phyloP scores from a whole-genome alignment of 2,113 vertebrate genomes.

The Pteropus alecto region DNA sequence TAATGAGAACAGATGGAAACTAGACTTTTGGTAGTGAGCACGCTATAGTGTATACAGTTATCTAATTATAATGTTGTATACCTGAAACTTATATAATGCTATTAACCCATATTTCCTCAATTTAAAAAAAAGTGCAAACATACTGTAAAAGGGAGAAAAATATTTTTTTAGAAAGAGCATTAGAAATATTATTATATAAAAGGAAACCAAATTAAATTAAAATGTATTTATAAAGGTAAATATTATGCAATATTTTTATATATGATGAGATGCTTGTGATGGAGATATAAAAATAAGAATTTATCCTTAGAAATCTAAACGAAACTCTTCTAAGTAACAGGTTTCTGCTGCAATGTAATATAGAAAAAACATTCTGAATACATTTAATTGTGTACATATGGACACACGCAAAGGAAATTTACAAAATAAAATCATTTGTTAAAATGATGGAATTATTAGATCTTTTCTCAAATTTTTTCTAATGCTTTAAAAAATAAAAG shows the following conservation, averaged over 20 bases:
- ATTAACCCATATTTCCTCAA: neutral
- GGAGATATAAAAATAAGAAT: neutral
- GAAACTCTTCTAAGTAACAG: neutral
- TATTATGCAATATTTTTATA: neutral
- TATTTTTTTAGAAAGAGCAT: neutral
- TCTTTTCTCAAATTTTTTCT: neutral
- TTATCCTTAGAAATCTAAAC: neutral
- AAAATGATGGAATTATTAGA: neutral
- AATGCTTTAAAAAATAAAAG: neutral
- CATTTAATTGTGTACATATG: neutral
- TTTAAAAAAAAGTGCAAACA: neutral
- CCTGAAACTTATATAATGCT: neutral
- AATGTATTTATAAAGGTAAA: neutral
- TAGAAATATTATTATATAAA: neutral
- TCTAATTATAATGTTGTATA: neutral
- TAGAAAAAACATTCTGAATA: neutral
- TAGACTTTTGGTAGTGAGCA: neutral
- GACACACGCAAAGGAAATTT: neutral
- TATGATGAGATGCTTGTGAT: neutral
- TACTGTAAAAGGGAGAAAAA: neutral
- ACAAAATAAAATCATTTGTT: constrained; percentile 17
- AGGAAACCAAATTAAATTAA: neutral
- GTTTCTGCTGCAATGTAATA: neutral
- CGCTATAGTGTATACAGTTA: neutral
- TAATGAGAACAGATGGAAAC: neutral